Percentiles rank a stretch among this genome's conserved stretches.
These are phyloP conservation scores for Lepidurus arcticus DNA, from an alignment of 1,140 invertebrate species.

Conservation along the genomic window DNA sequence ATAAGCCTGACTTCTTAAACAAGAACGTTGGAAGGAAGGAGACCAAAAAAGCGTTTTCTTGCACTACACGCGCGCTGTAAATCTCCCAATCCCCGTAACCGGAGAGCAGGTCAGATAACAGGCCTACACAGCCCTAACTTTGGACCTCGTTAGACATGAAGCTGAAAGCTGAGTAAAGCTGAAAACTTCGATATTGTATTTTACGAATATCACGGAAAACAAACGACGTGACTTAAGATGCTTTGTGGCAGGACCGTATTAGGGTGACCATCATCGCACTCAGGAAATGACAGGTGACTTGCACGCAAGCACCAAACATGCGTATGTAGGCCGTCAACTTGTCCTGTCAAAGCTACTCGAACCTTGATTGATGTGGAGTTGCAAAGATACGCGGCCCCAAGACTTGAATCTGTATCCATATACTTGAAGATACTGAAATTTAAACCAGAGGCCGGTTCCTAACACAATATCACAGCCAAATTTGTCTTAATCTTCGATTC, in stretches of 20 bases:
- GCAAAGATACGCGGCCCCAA: neutral
- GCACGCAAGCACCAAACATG: neutral
- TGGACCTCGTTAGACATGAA: too few species aligned
- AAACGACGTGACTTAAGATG: neutral
- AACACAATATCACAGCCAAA: too few species aligned
- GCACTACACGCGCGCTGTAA: neutral
- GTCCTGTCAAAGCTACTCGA: constrained; percentile 1
- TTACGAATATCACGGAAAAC: too few species aligned
- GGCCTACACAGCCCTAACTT: too few species aligned
- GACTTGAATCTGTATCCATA: neutral
- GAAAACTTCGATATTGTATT: too few species aligned
- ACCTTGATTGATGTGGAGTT: neutral
- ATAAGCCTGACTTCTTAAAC: too few species aligned
- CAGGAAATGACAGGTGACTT: neutral
- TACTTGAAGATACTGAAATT: too few species aligned
- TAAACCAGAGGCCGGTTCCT: too few species aligned
- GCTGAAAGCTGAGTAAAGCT: too few species aligned
- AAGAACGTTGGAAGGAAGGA: neutral
- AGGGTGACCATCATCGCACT: neutral
- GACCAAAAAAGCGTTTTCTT: neutral
- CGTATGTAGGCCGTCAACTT: neutral
- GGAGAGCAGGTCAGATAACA: too few species aligned
- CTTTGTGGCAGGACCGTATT: neutral
- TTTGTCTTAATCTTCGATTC: too few species aligned
- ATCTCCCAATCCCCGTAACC: neutral